Evolutionary conservation across 2,888 invertebrate species (phyloP).

Genomic region (Himalopsyche anomala): DNA sequence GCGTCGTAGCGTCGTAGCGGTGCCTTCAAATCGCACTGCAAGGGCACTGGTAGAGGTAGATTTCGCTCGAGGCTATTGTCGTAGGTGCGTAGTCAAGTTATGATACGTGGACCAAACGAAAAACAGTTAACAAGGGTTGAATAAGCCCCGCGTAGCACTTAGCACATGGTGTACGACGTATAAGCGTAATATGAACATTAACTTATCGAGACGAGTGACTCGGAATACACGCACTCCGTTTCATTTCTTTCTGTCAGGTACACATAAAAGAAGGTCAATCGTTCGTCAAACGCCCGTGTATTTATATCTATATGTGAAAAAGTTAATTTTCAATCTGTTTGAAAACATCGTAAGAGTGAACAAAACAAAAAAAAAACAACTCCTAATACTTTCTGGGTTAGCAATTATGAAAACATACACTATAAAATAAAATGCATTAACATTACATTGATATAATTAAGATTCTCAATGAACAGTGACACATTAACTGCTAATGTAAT

Average conservation of each 20-base stretch:
- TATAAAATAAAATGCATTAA: no score
- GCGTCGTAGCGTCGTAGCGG: slow-evolving; percentile 65
- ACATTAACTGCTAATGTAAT: no score
- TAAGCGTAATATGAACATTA: background rate
- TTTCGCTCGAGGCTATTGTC: slow-evolving; percentile 40
- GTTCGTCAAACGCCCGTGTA: slow-evolving; percentile 18
- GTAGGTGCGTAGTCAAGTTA: slow-evolving; percentile 62
- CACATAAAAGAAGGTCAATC: slow-evolving; percentile 2
- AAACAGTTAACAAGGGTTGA: slow-evolving; percentile 15
- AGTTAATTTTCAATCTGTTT: background rate
- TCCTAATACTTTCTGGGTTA: no score
- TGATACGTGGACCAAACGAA: slow-evolving; percentile 62
- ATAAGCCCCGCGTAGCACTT: background rate
- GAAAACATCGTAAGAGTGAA: slow-evolving; percentile 37
- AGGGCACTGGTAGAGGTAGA: slow-evolving; percentile 57
- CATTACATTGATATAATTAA: no score
- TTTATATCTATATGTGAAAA: slow-evolving; percentile 24
- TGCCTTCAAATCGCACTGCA: slow-evolving; percentile 57
- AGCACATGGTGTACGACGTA: slow-evolving; percentile 2
- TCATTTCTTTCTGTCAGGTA: background rate
- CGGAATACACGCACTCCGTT: no score
- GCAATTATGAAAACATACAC: no score
- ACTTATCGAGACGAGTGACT: no score
- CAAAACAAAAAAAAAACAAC: background rate
- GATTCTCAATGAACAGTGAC: no score